Conservation (phyloP, 2,113 vertebrate genomes). For the Ceyx cyanopectus region DNA sequence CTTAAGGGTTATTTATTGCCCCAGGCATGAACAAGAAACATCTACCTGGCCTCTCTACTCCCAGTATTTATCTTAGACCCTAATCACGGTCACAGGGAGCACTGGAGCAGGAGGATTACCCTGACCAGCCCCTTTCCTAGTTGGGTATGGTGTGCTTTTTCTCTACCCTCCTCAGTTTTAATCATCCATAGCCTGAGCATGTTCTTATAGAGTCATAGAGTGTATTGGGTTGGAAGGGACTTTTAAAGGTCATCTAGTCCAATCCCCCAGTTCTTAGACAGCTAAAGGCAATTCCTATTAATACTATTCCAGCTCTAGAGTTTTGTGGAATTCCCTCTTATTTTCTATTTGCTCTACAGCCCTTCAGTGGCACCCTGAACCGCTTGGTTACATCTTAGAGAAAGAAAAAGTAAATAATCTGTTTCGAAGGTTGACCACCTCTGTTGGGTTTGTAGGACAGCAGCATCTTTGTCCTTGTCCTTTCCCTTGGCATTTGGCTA, state of each 20-base stretch:
- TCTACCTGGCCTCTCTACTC: not conserved
- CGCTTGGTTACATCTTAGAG: not conserved
- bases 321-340: not conserved
- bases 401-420: not conserved
- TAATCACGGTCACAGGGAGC: accelerated
- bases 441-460: not conserved
- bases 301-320: not conserved
- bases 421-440: not conserved
- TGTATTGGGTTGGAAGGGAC: no score
- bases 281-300: not conserved
- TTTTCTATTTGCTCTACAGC: not conserved
- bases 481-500: not conserved
- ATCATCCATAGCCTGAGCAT: accelerated
- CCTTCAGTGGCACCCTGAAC: not conserved
- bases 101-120: not conserved
- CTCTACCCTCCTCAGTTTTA: not conserved
- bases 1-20: not conserved
- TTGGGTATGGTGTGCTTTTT: not conserved
- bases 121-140: not conserved
- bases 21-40: not conserved
- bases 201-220: no score
- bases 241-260: no score
- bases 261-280: not conserved
- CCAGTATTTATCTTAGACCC: not conserved
- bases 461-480: not conserved